phyloP scores from a whole-genome alignment of 2,113 vertebrate species.

The Coreoperca whiteheadi region DNA sequence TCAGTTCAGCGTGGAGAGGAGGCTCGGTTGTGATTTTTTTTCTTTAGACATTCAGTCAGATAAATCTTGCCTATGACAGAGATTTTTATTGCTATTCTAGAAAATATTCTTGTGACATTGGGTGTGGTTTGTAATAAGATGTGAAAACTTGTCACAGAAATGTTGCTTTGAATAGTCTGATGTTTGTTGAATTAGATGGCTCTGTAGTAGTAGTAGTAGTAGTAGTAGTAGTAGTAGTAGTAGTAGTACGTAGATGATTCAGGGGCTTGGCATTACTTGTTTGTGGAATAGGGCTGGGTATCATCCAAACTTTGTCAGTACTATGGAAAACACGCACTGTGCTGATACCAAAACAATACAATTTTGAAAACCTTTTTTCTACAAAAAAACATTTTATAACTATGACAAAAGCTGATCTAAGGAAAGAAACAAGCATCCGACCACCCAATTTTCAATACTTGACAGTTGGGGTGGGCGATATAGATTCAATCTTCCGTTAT shows the following conservation, averaged over 20 bases:
- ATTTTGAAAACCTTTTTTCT: background rate
- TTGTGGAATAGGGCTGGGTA: slow-evolving; percentile 41
- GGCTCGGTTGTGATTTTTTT: background rate
- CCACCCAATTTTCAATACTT: background rate
- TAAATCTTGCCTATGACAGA: slow-evolving; percentile 30
- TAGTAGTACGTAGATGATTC: slow-evolving; percentile 19
- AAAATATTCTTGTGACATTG: slow-evolving; percentile 55
- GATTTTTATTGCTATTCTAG: slow-evolving; percentile 40
- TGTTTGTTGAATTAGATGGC: slow-evolving; percentile 23
- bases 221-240: slow-evolving; percentile 12
- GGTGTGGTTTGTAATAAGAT: slow-evolving; percentile 53
- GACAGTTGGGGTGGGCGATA: background rate
- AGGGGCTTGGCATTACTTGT: slow-evolving; percentile 8
- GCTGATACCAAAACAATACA: background rate
- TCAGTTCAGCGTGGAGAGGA: slow-evolving; percentile 11
- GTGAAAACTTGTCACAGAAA: slow-evolving; percentile 42
- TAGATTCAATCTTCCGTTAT: background rate
- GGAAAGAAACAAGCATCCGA: background rate
- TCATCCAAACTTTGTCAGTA: slow-evolving; percentile 16
- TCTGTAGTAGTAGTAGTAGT: slow-evolving; percentile 16
- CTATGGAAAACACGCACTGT: background rate
- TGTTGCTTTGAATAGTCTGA: slow-evolving; percentile 44
- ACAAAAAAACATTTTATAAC: background rate
- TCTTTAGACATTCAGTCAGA: slow-evolving; percentile 17
- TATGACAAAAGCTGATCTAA: background rate